Percentiles rank a stretch among this genome's conserved stretches.
phyloP scores from a whole-genome alignment of 1,140 invertebrate genomes.

The Aphelinus certus region DNA sequence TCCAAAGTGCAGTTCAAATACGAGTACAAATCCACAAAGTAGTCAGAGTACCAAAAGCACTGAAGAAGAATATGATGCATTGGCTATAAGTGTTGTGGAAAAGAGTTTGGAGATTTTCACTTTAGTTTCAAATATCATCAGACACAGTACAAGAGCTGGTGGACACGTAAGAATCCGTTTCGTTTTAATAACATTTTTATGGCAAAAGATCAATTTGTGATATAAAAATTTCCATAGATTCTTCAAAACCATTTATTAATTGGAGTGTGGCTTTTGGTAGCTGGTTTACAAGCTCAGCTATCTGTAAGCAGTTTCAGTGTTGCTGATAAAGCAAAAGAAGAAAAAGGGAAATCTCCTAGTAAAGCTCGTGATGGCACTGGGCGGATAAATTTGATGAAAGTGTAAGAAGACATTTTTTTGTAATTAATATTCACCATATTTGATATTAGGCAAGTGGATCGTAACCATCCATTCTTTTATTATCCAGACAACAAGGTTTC shows the following conservation, averaged over 20 bases:
- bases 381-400: conserved; percentile 75
- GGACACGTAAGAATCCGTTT: conserved; percentile 76
- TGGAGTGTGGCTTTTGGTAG: conserved; percentile 86
- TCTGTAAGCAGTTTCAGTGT: conserved; percentile 67
- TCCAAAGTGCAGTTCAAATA: conserved; percentile 68
- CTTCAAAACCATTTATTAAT: conserved; percentile 90
- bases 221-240: conserved; percentile 67
- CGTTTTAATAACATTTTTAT: background rate
- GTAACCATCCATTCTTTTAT: conserved; percentile 3
- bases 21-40: conserved; percentile 54
- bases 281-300: conserved; percentile 81
- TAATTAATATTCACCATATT: background rate
- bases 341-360: conserved; percentile 74
- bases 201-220: conserved; percentile 12
- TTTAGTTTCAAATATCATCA: conserved; percentile 81
- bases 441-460: background rate
- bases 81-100: conserved; percentile 76
- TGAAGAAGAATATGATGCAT: conserved; percentile 76
- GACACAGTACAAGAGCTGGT: conserved; percentile 84
- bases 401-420: conserved; percentile 65
- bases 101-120: conserved; percentile 84
- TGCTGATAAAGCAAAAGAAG: conserved; percentile 70
- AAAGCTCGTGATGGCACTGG: conserved; percentile 71
- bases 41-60: conserved; percentile 66
- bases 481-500: conserved; percentile 77